Conservation (phyloP, 2,113 vertebrate species). For the Stegostoma tigrinum region DNA sequence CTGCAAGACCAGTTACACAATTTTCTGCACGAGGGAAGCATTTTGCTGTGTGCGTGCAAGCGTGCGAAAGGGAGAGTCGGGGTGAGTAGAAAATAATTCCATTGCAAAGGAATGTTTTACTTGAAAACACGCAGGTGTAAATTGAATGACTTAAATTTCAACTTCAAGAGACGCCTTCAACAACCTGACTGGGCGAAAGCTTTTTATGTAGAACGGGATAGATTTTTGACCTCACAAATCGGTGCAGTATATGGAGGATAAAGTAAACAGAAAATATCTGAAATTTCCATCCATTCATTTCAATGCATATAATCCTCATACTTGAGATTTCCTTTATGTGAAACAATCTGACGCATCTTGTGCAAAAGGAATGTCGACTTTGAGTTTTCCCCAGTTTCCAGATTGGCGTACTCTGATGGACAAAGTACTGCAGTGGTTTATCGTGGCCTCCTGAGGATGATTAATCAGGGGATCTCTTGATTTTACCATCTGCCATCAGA, state of each 20-base stretch:
- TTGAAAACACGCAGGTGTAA: not conserved
- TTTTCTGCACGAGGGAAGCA: no score
- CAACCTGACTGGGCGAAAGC: not conserved
- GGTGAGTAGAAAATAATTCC: not conserved
- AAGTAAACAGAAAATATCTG: not conserved
- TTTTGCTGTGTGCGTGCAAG: no score
- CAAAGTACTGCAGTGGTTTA: no score
- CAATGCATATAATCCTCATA: not conserved
- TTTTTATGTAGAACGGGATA: not conserved
- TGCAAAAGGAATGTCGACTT: no score
- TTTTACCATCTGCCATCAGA: no score
- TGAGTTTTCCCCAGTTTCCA: no score
- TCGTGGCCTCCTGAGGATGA: no score
- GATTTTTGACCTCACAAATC: no score
- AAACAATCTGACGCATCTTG: not conserved
- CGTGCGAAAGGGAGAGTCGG: no score
- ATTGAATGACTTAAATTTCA: not conserved
- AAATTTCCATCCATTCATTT: not conserved
- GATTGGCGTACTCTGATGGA: no score
- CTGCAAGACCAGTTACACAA: not conserved
- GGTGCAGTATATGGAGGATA: not conserved
- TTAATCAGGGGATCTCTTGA: no score
- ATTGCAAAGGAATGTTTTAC: not conserved
- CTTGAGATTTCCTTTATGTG: not conserved
- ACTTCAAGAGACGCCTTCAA: not conserved